Evolutionary conservation across 2,888 invertebrate species (phyloP), one percentile per base, ranked within the genome.

Genomic region (Julus scandinavius): DNA sequence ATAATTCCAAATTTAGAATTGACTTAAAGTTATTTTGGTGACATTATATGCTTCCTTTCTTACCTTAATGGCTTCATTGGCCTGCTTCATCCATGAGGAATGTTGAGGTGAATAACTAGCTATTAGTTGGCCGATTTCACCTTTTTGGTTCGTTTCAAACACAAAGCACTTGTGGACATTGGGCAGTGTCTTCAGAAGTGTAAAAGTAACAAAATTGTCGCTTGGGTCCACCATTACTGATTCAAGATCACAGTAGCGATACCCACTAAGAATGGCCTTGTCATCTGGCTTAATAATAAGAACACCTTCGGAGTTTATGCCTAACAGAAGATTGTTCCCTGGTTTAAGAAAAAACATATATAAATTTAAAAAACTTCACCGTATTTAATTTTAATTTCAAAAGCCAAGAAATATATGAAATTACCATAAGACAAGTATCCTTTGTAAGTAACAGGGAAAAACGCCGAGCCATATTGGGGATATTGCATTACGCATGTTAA

Each of bases 401-500:
- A 80, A 80, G 38, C 13, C 38, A 80, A 40, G 15, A 6, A 58
- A 80, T 13, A 63, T 13, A 85, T 85, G 85, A 45, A 50, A 50
- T 93, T 92, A 93, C 96, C 97, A 91, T 97, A 98, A 6, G 96
- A 96, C 97, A 98, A 98, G 91, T 97, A 97, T 17, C 98, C 98
- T 90, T 97, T 95, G 92, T 98, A 98, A 0, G 96, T 96, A 89
- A 98, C 98, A 15, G 96, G 96, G 93, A 96, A 97, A 91, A 96
- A 94, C 63, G 97, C 96, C 89, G 97, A 96, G 7, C 97, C 97
- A 90, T 97, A 97, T 0, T 98, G 94, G 0, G 98, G 98, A 92
- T 98, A 98, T 92, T 98, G 98, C 97, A 98, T 98, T 6, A 98
- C 98, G 91, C 98, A 98, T 0, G 97, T 97, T 89, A 98, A 93